Percentiles rank a stretch among this genome's conserved stretches.
Evolutionary conservation across 2,797 vertebrate species (phyloP).

Genomic region (Natrix natrix): DNA sequence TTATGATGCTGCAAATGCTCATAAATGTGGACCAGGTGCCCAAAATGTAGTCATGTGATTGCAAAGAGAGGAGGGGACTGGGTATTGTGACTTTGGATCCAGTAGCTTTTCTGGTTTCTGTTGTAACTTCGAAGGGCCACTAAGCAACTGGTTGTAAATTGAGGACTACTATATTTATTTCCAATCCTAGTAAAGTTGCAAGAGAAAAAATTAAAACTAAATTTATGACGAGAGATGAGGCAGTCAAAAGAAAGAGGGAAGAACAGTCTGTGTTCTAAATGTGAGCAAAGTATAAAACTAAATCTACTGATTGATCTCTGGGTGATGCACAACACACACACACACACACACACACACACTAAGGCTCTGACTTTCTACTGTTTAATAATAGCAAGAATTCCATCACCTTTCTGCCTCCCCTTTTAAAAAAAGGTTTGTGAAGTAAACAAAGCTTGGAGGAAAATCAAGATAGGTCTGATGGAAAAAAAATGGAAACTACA

Average conservation of each 20-base stretch:
- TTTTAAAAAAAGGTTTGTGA: not conserved
- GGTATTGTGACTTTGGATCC: too few relatives aligned
- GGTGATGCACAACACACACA: not conserved
- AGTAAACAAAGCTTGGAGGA: not conserved
- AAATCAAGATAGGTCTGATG: not conserved
- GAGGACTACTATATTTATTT: not conserved
- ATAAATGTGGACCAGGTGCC: not conserved
- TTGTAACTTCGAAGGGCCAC: too few relatives aligned
- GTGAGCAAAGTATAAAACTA: not conserved
- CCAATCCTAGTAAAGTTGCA: not conserved
- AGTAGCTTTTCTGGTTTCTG: too few relatives aligned
- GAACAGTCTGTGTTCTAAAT: not conserved
- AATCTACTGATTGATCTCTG: not conserved
- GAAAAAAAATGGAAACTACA: not conserved
- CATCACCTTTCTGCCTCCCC: not conserved
- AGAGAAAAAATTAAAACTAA: not conserved
- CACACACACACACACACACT: not conserved
- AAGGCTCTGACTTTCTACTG: not conserved
- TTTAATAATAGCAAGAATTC: not conserved
- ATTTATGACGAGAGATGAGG: not conserved
- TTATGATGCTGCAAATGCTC: not conserved
- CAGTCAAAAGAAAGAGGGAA: not conserved
- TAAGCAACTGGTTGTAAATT: too few relatives aligned
- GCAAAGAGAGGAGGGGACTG: too few relatives aligned
- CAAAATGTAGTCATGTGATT: not conserved